Evolutionary conservation across 2,888 invertebrate species (phyloP).

Genomic region (Cerastis leucographa): DNA sequence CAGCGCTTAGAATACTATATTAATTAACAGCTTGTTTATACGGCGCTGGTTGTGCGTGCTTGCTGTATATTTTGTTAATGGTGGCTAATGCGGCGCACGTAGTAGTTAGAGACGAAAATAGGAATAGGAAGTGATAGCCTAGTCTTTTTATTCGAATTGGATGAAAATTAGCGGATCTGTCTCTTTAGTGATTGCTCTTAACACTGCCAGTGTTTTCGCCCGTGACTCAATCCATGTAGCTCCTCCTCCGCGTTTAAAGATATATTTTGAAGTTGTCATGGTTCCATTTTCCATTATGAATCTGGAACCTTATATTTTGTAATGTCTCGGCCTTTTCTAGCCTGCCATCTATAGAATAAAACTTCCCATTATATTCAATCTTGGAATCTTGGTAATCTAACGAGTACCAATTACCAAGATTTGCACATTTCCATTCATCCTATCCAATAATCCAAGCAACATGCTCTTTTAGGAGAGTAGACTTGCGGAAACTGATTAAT

Average conservation of each 20-base stretch:
- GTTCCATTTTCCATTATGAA: neutral
- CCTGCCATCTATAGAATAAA: neutral
- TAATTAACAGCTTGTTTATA: conserved; percentile 60
- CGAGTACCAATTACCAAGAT: neutral
- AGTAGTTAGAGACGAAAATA: conserved; percentile 43
- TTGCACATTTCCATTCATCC: neutral
- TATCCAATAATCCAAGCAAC: neutral
- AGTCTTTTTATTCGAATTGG: conserved; percentile 22
- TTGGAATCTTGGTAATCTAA: no score
- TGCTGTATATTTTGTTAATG: conserved; percentile 63
- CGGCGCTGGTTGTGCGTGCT: conserved; percentile 32
- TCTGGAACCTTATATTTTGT: neutral
- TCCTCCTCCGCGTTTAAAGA: neutral
- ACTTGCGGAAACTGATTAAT: neutral
- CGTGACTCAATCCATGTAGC: neutral
- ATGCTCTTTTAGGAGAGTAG: neutral
- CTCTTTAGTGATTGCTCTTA: neutral
- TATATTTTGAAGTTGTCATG: neutral
- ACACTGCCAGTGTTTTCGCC: neutral
- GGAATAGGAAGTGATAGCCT: conserved; percentile 21
- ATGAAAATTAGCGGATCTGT: neutral
- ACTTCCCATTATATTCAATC: neutral
- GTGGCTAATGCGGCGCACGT: conserved; percentile 50
- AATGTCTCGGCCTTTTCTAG: neutral
- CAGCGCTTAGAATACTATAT: conserved; percentile 63